A percentile compares a stretch with the other conserved stretches of the same genome.
These are phyloP conservation scores for Dermolepida albohirtum DNA, from an alignment of 2,888 invertebrate species.

Conservation along the genomic window DNA sequence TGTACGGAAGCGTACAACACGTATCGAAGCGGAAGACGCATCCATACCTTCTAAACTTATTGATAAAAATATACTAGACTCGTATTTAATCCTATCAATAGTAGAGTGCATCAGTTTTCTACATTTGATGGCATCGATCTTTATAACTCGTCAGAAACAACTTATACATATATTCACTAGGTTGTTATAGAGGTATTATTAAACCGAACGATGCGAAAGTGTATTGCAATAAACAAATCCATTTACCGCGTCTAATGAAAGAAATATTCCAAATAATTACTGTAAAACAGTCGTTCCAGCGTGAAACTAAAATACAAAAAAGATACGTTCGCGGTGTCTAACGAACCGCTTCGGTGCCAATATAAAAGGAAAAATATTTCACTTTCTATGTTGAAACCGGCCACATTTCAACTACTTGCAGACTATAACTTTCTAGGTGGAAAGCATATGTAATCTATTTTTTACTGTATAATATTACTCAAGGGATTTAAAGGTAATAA, in stretches of 20 bases:
- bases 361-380: conserved; percentile 29
- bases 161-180: too few relatives aligned
- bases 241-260: conserved; percentile 22
- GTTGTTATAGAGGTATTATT: too few relatives aligned
- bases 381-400: conserved; percentile 19
- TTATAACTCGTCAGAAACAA: too few relatives aligned
- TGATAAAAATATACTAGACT: too few relatives aligned
- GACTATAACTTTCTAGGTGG: conserved; percentile 30
- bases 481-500: not conserved
- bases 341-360: conserved; percentile 20
- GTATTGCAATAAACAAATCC: conserved; percentile 6
- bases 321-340: conserved; percentile 17
- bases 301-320: conserved; percentile 20
- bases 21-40: too few relatives aligned
- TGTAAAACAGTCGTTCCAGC: conserved; percentile 8
- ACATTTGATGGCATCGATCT: too few relatives aligned
- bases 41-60: too few relatives aligned
- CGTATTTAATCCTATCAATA: too few relatives aligned
- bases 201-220: too few relatives aligned
- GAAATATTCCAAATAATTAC: conserved; percentile 24
- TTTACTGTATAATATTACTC: not conserved
- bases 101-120: too few relatives aligned
- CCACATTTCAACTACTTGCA: not conserved
- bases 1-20: too few relatives aligned
- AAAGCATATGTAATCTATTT: conserved; percentile 24